Percentiles rank a stretch among this genome's conserved stretches.
These are phyloP conservation scores for Nyctereutes procyonoides DNA, from an alignment of 2,113 vertebrate species.

Conservation along the genomic window DNA sequence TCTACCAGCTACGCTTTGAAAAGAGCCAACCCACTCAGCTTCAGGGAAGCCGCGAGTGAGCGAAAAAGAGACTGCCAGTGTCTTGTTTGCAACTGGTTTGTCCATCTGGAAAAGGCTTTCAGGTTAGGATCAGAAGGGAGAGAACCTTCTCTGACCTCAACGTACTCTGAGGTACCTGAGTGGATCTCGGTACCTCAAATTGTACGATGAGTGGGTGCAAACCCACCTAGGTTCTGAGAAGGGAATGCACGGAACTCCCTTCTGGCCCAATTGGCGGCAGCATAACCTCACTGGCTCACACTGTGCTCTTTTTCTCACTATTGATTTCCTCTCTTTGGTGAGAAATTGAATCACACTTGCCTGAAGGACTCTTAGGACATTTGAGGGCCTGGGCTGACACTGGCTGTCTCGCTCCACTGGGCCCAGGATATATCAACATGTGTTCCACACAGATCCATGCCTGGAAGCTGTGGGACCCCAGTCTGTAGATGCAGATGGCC, in stretches of 20 bases:
- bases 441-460: background rate
- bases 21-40: background rate
- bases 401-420: background rate
- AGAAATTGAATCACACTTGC: background rate
- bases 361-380: background rate
- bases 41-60: background rate
- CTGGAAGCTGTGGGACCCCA: background rate
- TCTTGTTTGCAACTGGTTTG: background rate
- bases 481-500: background rate
- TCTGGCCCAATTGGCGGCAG: background rate
- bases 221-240: background rate
- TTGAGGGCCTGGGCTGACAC: background rate
- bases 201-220: rapidly evolving
- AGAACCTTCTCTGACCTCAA: background rate
- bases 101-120: background rate
- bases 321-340: background rate
- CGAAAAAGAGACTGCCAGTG: background rate
- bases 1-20: background rate
- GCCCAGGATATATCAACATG: background rate
- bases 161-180: background rate
- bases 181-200: background rate
- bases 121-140: background rate
- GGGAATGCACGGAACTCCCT: background rate
- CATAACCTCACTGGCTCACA: background rate
- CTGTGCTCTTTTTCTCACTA: background rate